Base-by-base conservation (phyloP, 2,113 vertebrate genomes). In the Suncus etruscus region DNA sequence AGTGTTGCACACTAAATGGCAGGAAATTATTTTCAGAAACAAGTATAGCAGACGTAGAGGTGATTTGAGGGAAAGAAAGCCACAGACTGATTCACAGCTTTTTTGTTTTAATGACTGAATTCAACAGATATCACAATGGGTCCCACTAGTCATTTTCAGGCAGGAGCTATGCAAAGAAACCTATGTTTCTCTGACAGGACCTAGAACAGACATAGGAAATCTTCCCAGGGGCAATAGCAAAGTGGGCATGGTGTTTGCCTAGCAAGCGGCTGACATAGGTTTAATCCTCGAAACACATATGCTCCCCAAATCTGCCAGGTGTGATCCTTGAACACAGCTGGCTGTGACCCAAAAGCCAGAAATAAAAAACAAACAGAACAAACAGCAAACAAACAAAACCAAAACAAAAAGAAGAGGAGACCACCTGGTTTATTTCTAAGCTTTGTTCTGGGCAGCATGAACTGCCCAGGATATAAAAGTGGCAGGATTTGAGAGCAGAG, bases 1-100 rank as follows among this genome's bases (percentile, higher is more conserved):
- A 66, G 45, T 74, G 29, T 75, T 78, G 70, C 11, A 39, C 20
- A 76, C 48, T 83, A 91, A 91, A 95, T 58, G 39, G 65, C 73
- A 92, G 47, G 72, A 70, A 48, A 73, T 47, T n/a, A 73, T 76
- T 32, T 76, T 24, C 31, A 24, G 15, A 61, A 73, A 61, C 31
- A 68, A 73, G 48, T 73, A 74, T 39, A 89, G 75, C 75, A 48
- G 75, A 54, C 27, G 10, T 73, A 25, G 20, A 4, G 15, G 68
- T 51, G 18, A 18, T 58, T 12, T 14, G 45, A 82, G 72, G 48
- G 61, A 48, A 82, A 61, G 70, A 63, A 58, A 32, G 2, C 7
- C 76, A 11, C 1, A 50, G 47, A 51, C 14, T 3, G 65, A 86
- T 22, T 18, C 1, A 20, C 15, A 54, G 11, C 9, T 47, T 50